Percentiles rank a stretch among this genome's conserved stretches.
phyloP scores from a whole-genome alignment of 2,113 vertebrate species.

The Dolichotis patagonum region DNA sequence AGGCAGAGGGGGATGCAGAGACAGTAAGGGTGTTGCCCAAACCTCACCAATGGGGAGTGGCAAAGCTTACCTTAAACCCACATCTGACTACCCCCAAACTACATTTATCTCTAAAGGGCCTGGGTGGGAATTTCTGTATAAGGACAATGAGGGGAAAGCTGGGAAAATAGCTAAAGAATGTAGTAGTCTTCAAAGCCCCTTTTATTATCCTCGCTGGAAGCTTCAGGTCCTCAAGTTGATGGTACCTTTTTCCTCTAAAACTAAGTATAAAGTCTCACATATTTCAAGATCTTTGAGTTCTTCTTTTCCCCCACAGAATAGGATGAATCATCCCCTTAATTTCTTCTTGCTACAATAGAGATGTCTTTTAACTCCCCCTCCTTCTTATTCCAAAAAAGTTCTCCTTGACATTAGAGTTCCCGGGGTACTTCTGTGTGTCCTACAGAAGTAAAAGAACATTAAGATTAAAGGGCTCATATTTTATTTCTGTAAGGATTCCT shows the following conservation, averaged over 20 bases:
- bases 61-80: background rate
- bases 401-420: background rate
- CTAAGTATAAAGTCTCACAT: slow-evolving; percentile 26
- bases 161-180: background rate
- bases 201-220: background rate
- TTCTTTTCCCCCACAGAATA: slow-evolving; percentile 39
- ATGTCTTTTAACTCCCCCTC: slow-evolving; percentile 43
- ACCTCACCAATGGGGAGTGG: background rate
- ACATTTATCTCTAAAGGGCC: background rate
- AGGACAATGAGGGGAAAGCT: background rate
- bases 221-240: slow-evolving; percentile 9
- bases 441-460: background rate
- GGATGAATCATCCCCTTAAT: slow-evolving; percentile 57
- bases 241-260: background rate
- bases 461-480: slow-evolving; percentile 33
- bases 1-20: background rate
- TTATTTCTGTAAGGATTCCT: slow-evolving; percentile 33
- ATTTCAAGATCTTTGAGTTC: slow-evolving; percentile 46
- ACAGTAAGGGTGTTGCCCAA: background rate
- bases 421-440: background rate
- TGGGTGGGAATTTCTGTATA: background rate
- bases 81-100: background rate
- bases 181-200: background rate
- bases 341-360: slow-evolving; percentile 37
- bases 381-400: slow-evolving; percentile 46